A percentile compares a stretch with the other conserved stretches of the same genome.
Conservation (phyloP, 2,888 invertebrate genomes). For the Perdita meconis region DNA sequence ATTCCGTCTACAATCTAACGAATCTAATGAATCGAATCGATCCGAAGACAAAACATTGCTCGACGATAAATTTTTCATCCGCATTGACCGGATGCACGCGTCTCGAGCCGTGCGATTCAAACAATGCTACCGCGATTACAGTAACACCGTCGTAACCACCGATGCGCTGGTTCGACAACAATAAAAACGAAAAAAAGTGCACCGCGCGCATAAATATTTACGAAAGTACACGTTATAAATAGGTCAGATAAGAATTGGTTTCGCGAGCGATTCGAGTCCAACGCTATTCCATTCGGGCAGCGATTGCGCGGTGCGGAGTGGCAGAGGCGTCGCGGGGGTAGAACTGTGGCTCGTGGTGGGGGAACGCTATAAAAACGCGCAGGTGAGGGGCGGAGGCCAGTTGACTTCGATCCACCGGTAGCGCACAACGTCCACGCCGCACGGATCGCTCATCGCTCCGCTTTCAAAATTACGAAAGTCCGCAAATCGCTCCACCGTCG, state of each 20-base stretch:
- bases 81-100: too few relatives aligned
- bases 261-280: constrained; percentile 59
- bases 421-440: background rate
- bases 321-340: constrained; percentile 68
- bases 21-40: too few relatives aligned
- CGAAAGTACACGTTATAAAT: constrained; percentile 32
- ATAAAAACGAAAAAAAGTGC: background rate
- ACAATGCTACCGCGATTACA: constrained; percentile 10
- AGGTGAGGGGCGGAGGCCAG: constrained; percentile 83
- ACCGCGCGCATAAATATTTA: constrained; percentile 31
- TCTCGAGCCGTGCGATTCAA: too few relatives aligned
- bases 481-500: background rate
- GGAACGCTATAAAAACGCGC: constrained; percentile 76
- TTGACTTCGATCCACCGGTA: constrained; percentile 76
- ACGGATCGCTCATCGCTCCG: background rate
- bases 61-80: too few relatives aligned
- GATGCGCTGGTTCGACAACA: background rate
- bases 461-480: constrained; percentile 30
- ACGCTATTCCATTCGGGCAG: constrained; percentile 73
- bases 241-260: constrained; percentile 44
- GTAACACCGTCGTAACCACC: background rate
- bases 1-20: too few relatives aligned
- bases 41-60: too few relatives aligned
- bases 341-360: constrained; percentile 65
- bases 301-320: constrained; percentile 76